Conservation (phyloP, 2,797 vertebrate species). For the Tiaroga cobitis region DNA sequence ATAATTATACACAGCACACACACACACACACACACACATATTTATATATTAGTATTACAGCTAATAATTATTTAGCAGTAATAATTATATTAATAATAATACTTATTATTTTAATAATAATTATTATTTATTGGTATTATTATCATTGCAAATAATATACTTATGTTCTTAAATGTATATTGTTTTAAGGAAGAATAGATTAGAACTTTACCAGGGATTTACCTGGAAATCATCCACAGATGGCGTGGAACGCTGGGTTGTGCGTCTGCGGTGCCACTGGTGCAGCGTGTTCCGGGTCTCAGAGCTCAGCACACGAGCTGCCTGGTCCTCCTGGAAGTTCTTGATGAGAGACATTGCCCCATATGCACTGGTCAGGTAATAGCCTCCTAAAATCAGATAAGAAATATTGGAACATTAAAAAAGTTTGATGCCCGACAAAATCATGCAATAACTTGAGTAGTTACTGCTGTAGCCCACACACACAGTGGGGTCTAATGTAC, state of each 20-base stretch:
- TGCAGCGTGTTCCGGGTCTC: constrained; percentile 92
- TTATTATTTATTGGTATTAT: not conserved
- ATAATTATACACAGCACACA: no score
- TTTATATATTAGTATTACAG: not conserved
- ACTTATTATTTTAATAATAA: no score
- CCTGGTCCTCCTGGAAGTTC: constrained; percentile 98
- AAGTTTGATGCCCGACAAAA: not conserved
- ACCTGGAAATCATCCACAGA: constrained; percentile 98
- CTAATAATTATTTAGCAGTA: not conserved
- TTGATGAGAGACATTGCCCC: constrained; percentile 95
- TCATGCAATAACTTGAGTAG: not conserved
- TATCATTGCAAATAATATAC: not conserved
- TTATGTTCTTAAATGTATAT: not conserved
- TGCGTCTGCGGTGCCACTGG: constrained; percentile 94
- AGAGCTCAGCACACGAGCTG: constrained; percentile 89
- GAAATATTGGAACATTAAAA: not conserved
- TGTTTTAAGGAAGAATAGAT: not conserved
- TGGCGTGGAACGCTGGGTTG: constrained; percentile 85
- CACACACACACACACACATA: no score
- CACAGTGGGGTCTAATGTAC: constrained; percentile 68
- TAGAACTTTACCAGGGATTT: constrained; percentile 59
- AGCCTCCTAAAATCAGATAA: constrained; percentile 82
- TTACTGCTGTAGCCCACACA: not conserved
- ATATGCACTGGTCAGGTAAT: constrained; percentile 95
- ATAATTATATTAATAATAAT: no score